Evolutionary conservation across 2,888 invertebrate species (phyloP).

Genomic region (Dermolepida albohirtum): DNA sequence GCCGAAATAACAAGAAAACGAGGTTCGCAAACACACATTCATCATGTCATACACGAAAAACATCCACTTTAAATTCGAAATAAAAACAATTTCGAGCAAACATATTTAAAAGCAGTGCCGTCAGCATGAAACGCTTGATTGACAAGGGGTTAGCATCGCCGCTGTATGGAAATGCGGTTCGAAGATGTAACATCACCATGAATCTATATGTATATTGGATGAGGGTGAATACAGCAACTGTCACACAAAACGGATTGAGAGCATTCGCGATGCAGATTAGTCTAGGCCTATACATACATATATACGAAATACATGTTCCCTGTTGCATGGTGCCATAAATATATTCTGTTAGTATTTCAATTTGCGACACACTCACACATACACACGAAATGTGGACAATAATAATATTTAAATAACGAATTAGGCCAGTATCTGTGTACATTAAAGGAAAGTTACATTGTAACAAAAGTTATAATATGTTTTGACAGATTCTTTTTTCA

Average conservation of each 20-base stretch:
- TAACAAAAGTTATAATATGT: too few relatives aligned
- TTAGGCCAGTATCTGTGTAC: too few relatives aligned
- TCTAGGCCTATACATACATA: slow-evolving; percentile 41
- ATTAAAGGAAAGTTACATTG: too few relatives aligned
- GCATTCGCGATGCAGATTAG: slow-evolving; percentile 60
- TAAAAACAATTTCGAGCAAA: slow-evolving; percentile 66
- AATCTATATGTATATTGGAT: slow-evolving; percentile 61
- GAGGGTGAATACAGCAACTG: slow-evolving; percentile 59
- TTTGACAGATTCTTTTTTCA: too few relatives aligned
- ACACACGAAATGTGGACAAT: slow-evolving; percentile 12
- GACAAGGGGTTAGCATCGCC: slow-evolving; percentile 61
- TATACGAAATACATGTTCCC: slow-evolving; percentile 1
- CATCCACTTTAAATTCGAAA: slow-evolving; percentile 66
- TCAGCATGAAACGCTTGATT: slow-evolving; percentile 61
- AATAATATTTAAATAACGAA: neutral
- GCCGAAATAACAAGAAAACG: slow-evolving; percentile 64
- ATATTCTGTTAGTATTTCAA: slow-evolving; percentile 24
- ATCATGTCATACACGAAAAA: slow-evolving; percentile 62
- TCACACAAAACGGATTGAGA: slow-evolving; percentile 59
- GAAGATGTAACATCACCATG: slow-evolving; percentile 60
- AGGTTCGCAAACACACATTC: slow-evolving; percentile 62
- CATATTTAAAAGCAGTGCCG: slow-evolving; percentile 65
- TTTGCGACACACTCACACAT: slow-evolving; percentile 11
- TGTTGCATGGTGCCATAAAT: neutral
- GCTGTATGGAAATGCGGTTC: slow-evolving; percentile 59